phyloP scores from a whole-genome alignment of 2,888 invertebrate genomes.

The Sphinx pinastri region DNA sequence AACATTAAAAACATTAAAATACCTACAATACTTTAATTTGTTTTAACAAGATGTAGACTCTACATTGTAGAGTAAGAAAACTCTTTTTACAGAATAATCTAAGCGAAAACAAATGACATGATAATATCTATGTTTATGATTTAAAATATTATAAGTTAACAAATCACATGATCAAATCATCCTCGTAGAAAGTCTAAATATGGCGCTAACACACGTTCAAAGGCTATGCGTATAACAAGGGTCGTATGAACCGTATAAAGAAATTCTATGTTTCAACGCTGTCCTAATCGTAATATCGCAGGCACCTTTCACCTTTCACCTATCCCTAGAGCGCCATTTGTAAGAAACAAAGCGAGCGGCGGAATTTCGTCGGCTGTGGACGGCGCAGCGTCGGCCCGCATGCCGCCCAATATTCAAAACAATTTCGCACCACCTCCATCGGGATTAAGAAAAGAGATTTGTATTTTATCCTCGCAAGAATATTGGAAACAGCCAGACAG shows the following conservation, averaged over 20 bases:
- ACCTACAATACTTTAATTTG: no score
- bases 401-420: slow-evolving; percentile 60
- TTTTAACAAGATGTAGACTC: no score
- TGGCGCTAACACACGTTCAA: background rate
- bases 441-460: slow-evolving; percentile 61
- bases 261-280: slow-evolving; percentile 41
- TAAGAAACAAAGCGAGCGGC: slow-evolving; percentile 49
- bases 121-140: no score
- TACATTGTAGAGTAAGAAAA: no score
- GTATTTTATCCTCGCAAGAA: slow-evolving; percentile 56
- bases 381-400: slow-evolving; percentile 33
- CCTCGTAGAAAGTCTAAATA: no score
- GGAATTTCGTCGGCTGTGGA: slow-evolving; percentile 47
- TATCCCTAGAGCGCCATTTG: slow-evolving; percentile 48
- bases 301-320: slow-evolving; percentile 36
- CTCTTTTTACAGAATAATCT: no score
- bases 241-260: slow-evolving; percentile 27
- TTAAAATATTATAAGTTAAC: no score
- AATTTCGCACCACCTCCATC: slow-evolving; percentile 48
- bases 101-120: no score
- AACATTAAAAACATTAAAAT: no score
- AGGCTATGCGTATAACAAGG: slow-evolving; percentile 1
- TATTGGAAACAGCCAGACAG: slow-evolving; percentile 50
- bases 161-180: no score
- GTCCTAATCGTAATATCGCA: slow-evolving; percentile 47